Base-by-base conservation (phyloP, 2,888 invertebrate species). In the Hypselothyrea guttata region DNA sequence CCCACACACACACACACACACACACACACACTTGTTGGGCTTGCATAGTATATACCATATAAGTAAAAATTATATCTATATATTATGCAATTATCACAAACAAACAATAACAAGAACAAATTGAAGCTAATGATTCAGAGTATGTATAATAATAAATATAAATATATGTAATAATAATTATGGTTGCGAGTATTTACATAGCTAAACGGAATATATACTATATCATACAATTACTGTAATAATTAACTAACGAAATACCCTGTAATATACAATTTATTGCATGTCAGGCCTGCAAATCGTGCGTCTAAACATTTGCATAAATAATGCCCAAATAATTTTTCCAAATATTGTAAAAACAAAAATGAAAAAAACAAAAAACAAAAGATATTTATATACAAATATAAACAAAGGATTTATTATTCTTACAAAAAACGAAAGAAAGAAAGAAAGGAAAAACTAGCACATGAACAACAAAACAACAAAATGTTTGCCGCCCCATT, bases 131-230 rank as follows among this genome's bases (percentile, higher is more conserved):
- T 18, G 59, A 47, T 55, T 60, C 59, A 55, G 37, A 47, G 47
- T 38, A 71, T 71, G 59, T 71, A 52, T 53, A 56, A 46, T n/a
- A n/a, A n/a, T n/a, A n/a, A n/a, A n/a, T n/a, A n/a, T n/a, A n/a
- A n/a, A n/a, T n/a, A n/a, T n/a, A n/a, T n/a, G n/a, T n/a, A n/a
- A n/a, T n/a, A n/a, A n/a, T 35, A 65, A 56, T 59, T 42, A 57
- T 66, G 73, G 68, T 66, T 71, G 56, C 68, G 72, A 67, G 53
- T 71, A 71, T 61, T 71, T 71, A 61, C 49, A 44, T 72, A 73
- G 65, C 60, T 68, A 71, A 68, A 22, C 35, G 40, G 35, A 53
- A 53, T 44, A 70, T 61, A 71, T 42, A 45, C n/a, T 53, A 49
- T 27, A 46, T 28, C 58, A 41, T 37, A 15, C 13, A 27, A 38